These are phyloP conservation scores for Neolamprologus tretocephalus DNA, from an alignment of 2,113 vertebrate genomes.

Conservation along the genomic window DNA sequence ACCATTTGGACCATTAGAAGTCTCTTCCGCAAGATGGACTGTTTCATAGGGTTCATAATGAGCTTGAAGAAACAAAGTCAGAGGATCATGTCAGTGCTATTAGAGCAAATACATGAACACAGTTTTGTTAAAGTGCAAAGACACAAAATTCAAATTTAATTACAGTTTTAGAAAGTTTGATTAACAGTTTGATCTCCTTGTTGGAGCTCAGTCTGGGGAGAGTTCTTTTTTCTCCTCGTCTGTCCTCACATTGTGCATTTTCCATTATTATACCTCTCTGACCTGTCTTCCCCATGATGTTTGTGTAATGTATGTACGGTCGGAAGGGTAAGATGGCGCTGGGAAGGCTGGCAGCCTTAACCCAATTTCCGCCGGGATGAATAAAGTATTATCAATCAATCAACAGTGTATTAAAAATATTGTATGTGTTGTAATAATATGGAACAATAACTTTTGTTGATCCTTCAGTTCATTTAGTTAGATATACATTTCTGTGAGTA, in stretches of 20 bases:
- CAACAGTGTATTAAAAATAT: neutral
- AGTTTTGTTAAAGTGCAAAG: neutral
- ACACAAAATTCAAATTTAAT: neutral
- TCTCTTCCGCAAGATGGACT: fast-evolving
- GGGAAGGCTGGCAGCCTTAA: neutral
- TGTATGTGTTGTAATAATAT: neutral
- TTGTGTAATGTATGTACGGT: fast-evolving
- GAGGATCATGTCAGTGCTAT: neutral
- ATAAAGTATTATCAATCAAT: neutral
- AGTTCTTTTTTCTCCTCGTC: neutral
- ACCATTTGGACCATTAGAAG: neutral
- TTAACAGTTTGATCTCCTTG: neutral
- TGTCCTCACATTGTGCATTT: neutral
- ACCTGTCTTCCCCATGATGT: neutral
- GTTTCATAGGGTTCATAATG: neutral
- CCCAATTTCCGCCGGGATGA: fast-evolving
- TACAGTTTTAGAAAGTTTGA: neutral
- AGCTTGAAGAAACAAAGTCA: neutral
- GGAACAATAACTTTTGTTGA: neutral
- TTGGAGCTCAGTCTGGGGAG: neutral
- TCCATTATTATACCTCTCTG: neutral
- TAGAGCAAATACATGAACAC: neutral
- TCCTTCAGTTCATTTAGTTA: neutral
- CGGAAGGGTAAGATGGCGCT: fast-evolving
- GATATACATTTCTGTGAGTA: neutral